A percentile compares a stretch with the other conserved stretches of the same genome.
Evolutionary conservation across 2,888 invertebrate species (phyloP).

Genomic region (Margaritifera margaritifera): DNA sequence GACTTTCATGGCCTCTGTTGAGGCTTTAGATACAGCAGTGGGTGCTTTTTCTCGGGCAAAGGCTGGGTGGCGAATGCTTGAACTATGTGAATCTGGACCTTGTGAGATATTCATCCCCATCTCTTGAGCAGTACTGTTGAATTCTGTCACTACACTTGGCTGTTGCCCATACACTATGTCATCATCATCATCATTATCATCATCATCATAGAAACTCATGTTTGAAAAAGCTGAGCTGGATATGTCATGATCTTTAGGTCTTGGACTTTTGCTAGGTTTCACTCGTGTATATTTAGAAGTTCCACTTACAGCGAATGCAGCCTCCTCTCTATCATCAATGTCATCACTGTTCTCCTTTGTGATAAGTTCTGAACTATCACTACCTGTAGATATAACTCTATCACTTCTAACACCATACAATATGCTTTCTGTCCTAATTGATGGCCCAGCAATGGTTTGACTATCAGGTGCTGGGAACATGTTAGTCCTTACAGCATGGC

Average conservation of each 20-base stretch:
- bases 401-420: neutral
- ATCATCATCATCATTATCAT: conserved; percentile 47
- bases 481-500: too few species aligned
- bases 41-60: conserved; percentile 43
- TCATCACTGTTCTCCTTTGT: conserved; percentile 19
- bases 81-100: conserved; percentile 37
- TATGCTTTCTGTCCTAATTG: conserved; percentile 10
- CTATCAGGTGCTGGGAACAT: too few species aligned
- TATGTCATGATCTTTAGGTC: conserved; percentile 40
- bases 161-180: neutral
- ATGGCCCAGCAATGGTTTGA: conserved; percentile 28
- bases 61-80: conserved; percentile 39
- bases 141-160: conserved; percentile 12
- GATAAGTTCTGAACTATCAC: conserved; percentile 8
- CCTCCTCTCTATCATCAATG: conserved; percentile 22
- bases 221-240: conserved; percentile 62
- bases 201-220: conserved; percentile 67
- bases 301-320: conserved; percentile 28
- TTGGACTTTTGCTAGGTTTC: conserved; percentile 39
- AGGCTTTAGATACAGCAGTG: conserved; percentile 40
- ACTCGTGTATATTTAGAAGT: conserved; percentile 38
- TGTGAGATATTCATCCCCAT: conserved; percentile 22
- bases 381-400: neutral
- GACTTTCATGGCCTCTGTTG: conserved; percentile 37
- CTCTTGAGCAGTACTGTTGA: conserved; percentile 20